A percentile compares a stretch with the other conserved stretches of the same genome.
These are phyloP conservation scores for Anas flavirostris DNA, from an alignment of 2,797 vertebrate species.

Conservation along the genomic window DNA sequence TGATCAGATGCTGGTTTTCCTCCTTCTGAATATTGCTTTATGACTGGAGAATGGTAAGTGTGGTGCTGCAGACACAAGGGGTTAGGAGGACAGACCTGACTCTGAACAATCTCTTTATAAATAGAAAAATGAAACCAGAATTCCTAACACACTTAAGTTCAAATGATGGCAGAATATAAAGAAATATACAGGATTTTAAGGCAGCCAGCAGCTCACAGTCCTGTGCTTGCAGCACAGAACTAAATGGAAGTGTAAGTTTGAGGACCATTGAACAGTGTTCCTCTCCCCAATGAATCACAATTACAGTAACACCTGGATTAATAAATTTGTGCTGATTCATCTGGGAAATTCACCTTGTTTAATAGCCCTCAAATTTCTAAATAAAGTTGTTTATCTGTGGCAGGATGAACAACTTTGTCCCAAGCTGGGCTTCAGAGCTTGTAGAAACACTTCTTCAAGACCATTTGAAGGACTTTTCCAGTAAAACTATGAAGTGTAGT, in stretches of 20 bases:
- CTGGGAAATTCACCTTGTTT: constrained; percentile 69
- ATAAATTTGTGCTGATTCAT: constrained; percentile 68
- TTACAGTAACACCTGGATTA: constrained; percentile 74
- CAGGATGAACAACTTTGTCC: constrained; percentile 54
- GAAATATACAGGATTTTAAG: not conserved
- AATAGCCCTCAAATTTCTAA: constrained; percentile 71
- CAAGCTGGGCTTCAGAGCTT: constrained; percentile 26
- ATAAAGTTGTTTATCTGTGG: constrained; percentile 72
- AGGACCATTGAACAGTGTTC: constrained; percentile 65
- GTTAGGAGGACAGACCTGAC: not conserved
- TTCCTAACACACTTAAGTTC: not conserved
- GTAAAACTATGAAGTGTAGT: not conserved
- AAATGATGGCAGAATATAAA: not conserved
- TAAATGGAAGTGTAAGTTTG: constrained; percentile 52
- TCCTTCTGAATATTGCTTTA: not conserved
- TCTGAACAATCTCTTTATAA: not conserved
- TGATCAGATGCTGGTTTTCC: not conserved
- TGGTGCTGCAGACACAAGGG: not conserved
- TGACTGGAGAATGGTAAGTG: not conserved
- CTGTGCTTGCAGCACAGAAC: not conserved
- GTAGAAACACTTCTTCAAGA: constrained; percentile 37
- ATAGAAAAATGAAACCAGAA: not conserved
- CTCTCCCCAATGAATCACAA: constrained; percentile 70
- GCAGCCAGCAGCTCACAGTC: not conserved
- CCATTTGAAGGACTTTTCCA: constrained; percentile 65